Evolutionary conservation across 2,113 vertebrate genomes (phyloP), one percentile per base, ranked within the genome.

Genomic region (Calyptomena viridis): DNA sequence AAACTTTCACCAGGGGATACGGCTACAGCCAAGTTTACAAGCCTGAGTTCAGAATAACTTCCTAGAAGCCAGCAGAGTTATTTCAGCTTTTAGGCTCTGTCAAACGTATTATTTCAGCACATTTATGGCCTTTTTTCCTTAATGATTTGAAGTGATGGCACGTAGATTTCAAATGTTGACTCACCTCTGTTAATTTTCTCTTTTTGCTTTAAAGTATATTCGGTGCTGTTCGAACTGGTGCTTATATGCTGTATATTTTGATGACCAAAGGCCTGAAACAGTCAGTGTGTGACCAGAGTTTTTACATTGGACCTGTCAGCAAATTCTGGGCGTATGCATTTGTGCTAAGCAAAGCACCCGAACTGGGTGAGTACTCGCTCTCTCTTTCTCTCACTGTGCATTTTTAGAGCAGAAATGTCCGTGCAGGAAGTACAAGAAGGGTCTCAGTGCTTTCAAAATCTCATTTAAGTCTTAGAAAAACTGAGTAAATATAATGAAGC

Each of bases 291-390:
- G 99, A 99, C 98, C 99, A 99, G 98, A 97, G 99, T 97, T 99
- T 99, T 98, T 99, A 99, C 98, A 99, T 99, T 91, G 99, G 99
- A 96, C 99, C 99, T 31, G 98, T 99, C 98, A 99, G 98, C 99
- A 99, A 99, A 98, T 99, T 99, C 98, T 99, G 99, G 99, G 99
- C 99, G 12, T 99, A 99, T 42, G 99, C 99, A 56, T 99, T 99
- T 97, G 99, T 99, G 87, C 98, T 99, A 92, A 99, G 99, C 98
- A 99, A 99, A 98, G 99, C 99, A 89, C 99, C 99, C 2, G 99
- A 99, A 95, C 98, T 99, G 96, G 99, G 99, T 99, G 97, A 99
- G 99, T 98, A 50, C 15, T n/a, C 81, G 83, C 44, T 89, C 35
- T 93, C 58, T 33, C 37, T 87, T 71, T 62, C 7, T 91, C 49